Percentiles rank a stretch among this genome's conserved stretches.
phyloP scores from a whole-genome alignment of 2,113 vertebrate species.

The Rhineura floridana region DNA sequence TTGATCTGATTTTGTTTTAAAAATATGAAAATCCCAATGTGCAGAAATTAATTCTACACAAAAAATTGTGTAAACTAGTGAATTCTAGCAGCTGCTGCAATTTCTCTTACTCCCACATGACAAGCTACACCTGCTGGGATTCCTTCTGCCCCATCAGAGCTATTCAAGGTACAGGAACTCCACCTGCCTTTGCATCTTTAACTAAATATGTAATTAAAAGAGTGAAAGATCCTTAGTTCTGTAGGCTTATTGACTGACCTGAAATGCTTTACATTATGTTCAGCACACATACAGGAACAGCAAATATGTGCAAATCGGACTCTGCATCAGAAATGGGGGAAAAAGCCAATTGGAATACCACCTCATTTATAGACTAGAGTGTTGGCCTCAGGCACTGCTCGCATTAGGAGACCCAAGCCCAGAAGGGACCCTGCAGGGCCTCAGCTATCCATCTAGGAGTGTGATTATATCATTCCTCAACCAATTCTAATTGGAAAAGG shows the following conservation, averaged over 20 bases:
- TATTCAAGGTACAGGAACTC: not conserved
- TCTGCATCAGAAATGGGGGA: conserved; percentile 72
- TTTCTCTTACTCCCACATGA: not conserved
- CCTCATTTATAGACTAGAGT: conserved; percentile 61
- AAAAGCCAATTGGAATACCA: conserved; percentile 58
- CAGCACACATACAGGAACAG: conserved; percentile 35
- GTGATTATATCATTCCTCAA: conserved; percentile 53
- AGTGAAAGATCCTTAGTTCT: conserved; percentile 35
- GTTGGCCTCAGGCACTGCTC: conserved; percentile 71
- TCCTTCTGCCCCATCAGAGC: not conserved
- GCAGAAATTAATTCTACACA: not conserved
- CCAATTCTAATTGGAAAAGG: conserved; percentile 47
- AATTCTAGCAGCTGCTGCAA: not conserved
- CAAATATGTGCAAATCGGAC: conserved; percentile 47
- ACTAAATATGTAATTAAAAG: conserved; percentile 13
- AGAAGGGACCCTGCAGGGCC: conserved; percentile 71
- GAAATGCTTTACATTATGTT: conserved; percentile 49
- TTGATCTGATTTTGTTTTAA: not conserved
- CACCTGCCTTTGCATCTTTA: not conserved
- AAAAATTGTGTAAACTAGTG: no score
- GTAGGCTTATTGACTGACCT: conserved; percentile 23
- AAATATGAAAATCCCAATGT: not conserved
- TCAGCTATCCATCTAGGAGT: conserved; percentile 58
- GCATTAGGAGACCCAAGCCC: conserved; percentile 68
- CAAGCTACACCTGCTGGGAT: not conserved